These are phyloP conservation scores for Sminthurides bifidus DNA, from an alignment of 1,140 invertebrate genomes.

Conservation along the genomic window DNA sequence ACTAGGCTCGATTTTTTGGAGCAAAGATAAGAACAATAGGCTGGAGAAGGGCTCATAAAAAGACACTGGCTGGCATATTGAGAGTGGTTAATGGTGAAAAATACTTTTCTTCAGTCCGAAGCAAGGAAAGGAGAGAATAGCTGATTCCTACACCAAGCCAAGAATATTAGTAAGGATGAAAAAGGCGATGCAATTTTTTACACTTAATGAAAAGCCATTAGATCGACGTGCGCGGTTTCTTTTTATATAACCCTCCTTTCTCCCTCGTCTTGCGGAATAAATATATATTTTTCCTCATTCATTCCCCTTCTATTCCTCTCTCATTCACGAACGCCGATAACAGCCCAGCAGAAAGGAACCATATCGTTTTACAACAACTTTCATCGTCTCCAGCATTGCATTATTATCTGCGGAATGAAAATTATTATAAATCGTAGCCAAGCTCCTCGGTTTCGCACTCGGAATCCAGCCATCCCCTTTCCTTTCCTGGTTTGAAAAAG, in stretches of 20 bases:
- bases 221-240: constrained; percentile 19
- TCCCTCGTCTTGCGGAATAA: constrained; percentile 13
- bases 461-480: neutral
- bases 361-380: no score
- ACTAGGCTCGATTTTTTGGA: no score
- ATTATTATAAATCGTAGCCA: constrained; percentile 30
- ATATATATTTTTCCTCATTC: constrained; percentile 18
- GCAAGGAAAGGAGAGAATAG: no score
- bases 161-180: constrained; percentile 11
- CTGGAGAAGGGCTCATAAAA: no score
- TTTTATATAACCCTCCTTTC: constrained; percentile 7
- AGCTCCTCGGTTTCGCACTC: constrained; percentile 9
- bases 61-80: no score
- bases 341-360: no score
- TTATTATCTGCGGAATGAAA: constrained; percentile 28
- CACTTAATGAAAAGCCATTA: constrained; percentile 30
- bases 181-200: constrained; percentile 28
- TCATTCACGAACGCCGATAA: no score
- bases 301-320: neutral
- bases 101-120: no score
- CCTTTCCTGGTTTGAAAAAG: no score
- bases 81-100: no score
- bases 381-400: constrained; percentile 24
- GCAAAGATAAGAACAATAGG: no score
- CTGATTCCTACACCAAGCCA: neutral